Evolutionary conservation across 92 coral and sea anemone genomes (phyloP), one percentile per base, ranked within the genome.

Genomic region (Pocillopora grandis): DNA sequence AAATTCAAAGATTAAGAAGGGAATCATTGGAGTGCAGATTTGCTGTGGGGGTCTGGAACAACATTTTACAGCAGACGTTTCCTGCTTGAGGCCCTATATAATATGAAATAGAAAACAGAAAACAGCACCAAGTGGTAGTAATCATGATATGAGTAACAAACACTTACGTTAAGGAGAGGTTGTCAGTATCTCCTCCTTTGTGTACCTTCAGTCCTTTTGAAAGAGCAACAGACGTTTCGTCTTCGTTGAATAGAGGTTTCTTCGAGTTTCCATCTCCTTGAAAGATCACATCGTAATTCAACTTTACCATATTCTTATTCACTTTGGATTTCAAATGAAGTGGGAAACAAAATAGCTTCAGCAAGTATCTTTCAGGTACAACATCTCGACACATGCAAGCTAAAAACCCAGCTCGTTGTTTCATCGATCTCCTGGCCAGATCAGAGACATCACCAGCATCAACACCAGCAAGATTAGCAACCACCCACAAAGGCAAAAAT

Each of bases 321-420:
- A 21, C 79, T 58, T 57, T 20, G 31, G 16, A 1, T 20, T 31
- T 58, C 79, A 58, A 21, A 52, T 58, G 20, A 23, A 56, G 10
- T 23, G 79, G 79, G 12, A n/a, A 75, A 16, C 79, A 75, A 48
- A 19, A 52, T 65, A 75, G 18, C 10, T 2, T 58, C 79, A 75
- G 66, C 66, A 75, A 20, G 21, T 58, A 75, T 49, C 59, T 14
- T 2, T 11, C 59, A 0, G 5, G 78, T 75, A 17, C 14, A 3
- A 9, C 55, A 58, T 21, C 13, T 1, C n/a, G 18, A 59, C 79
- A 75, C 3, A 75, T 9, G 18, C 55, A 58, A 15, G 79, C 79
- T 23, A 21, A 23, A 75, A 75, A 75, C 27, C 79, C 66, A 27
- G 79, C 66, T 35, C 66, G 23, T 36, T 58, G 66, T 57, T 2